phyloP scores from a whole-genome alignment of 2,797 vertebrate genomes.

The Rhinichthys osculus region DNA sequence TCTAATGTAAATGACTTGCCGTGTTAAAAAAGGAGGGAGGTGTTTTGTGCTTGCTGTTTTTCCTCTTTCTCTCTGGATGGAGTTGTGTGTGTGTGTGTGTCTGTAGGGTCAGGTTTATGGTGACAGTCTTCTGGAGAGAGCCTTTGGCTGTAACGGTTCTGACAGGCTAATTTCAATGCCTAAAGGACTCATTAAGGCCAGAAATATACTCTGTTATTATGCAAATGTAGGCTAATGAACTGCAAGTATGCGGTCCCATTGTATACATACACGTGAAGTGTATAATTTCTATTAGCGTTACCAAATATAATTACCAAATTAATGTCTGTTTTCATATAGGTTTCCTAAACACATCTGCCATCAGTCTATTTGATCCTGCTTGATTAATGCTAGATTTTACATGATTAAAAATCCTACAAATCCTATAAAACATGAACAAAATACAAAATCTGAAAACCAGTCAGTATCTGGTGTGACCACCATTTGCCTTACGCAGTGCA shows the following conservation, averaged over 20 bases:
- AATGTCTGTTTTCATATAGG: not conserved
- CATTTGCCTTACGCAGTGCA: too few relatives aligned
- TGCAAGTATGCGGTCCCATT: not conserved
- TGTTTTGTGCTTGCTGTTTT: constrained; percentile 68
- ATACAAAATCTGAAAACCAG: too few relatives aligned
- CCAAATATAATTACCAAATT: not conserved
- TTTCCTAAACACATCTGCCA: constrained; percentile 2
- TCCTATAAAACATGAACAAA: not conserved
- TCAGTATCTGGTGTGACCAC: too few relatives aligned
- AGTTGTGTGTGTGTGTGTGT: constrained; percentile 37
- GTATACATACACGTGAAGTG: not conserved
- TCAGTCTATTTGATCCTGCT: not conserved
- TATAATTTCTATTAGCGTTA: not conserved
- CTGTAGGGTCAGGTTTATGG: constrained; percentile 46
- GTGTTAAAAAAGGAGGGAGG: constrained; percentile 59
- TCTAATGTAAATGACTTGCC: constrained; percentile 81
- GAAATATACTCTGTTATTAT: not conserved
- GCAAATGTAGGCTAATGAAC: not conserved
- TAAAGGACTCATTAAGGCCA: constrained; percentile 6
- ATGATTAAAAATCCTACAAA: not conserved
- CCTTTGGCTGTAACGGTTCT: constrained; percentile 58
- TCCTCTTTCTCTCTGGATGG: constrained; percentile 49
- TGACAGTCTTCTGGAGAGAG: constrained; percentile 27
- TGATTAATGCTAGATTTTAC: not conserved
- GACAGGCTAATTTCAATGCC: constrained; percentile 58